These are phyloP conservation scores for Lordiphosa fenestrarum DNA, from an alignment of 2,888 invertebrate genomes.

Conservation along the genomic window DNA sequence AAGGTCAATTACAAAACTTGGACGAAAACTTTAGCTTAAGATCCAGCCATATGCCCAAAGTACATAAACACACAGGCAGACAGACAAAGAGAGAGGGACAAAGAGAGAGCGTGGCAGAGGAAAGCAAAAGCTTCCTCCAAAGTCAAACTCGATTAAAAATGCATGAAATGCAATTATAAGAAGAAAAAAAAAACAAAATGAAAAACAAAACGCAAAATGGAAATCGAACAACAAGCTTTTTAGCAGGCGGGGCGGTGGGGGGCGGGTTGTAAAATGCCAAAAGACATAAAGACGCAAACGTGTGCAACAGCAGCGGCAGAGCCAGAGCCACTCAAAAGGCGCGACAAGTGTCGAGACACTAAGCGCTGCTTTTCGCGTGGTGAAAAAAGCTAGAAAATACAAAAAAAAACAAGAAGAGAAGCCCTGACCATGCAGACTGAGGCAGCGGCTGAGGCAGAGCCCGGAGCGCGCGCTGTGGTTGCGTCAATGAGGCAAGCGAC, in stretches of 20 bases:
- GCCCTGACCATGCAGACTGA: slow-evolving; percentile 58
- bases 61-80: neutral
- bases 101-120: slow-evolving; percentile 2
- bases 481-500: slow-evolving; percentile 41
- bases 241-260: slow-evolving; percentile 1
- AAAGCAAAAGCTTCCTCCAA: slow-evolving; percentile 29
- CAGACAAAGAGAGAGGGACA: neutral
- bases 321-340: slow-evolving; percentile 29
- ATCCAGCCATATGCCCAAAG: slow-evolving; percentile 20
- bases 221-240: slow-evolving; percentile 33
- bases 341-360: slow-evolving; percentile 43
- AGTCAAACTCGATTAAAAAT: slow-evolving; percentile 48
- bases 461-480: slow-evolving; percentile 15
- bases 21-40: slow-evolving; percentile 14
- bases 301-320: slow-evolving; percentile 29
- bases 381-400: slow-evolving; percentile 13
- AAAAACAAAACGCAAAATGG: slow-evolving; percentile 26
- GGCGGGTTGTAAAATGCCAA: slow-evolving; percentile 37
- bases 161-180: slow-evolving; percentile 45
- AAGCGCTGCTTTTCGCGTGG: slow-evolving; percentile 32
- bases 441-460: neutral
- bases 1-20: slow-evolving; percentile 38
- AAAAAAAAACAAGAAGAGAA: slow-evolving; percentile 34
- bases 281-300: slow-evolving; percentile 48
- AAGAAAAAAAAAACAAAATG: slow-evolving; percentile 8